A percentile compares a stretch with the other conserved stretches of the same genome.
Evolutionary conservation across 1,140 invertebrate species (phyloP).

Genomic region (Drosophila pandora): DNA sequence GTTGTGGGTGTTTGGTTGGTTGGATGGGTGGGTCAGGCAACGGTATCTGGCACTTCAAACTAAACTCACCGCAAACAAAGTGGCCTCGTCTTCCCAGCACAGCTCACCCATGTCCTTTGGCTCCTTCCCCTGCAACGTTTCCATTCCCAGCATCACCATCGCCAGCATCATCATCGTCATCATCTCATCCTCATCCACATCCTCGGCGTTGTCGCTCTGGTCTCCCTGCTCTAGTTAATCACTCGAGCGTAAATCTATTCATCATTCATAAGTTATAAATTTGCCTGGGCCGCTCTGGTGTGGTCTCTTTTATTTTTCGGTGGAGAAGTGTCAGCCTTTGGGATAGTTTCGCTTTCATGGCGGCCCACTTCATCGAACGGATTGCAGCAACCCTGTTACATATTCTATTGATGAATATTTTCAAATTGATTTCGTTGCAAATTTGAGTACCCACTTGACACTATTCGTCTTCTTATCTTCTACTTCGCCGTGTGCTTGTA

Average conservation of each 20-base stretch:
- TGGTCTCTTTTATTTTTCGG: constrained; percentile 62
- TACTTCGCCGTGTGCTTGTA: constrained; percentile 28
- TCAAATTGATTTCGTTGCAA: constrained; percentile 64
- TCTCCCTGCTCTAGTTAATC: constrained; percentile 74
- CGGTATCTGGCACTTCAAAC: constrained; percentile 80
- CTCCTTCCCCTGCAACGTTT: constrained; percentile 7
- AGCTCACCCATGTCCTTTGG: constrained; percentile 47
- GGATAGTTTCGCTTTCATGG: constrained; percentile 41
- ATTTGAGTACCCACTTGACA: constrained; percentile 59
- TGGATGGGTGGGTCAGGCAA: constrained; percentile 50
- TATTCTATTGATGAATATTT: constrained; percentile 59
- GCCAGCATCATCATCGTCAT: not conserved
- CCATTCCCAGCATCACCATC: not conserved
- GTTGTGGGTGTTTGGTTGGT: constrained; percentile 19
- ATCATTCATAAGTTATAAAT: constrained; percentile 83
- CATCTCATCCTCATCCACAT: not conserved
- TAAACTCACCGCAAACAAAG: constrained; percentile 82
- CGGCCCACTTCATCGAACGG: constrained; percentile 39
- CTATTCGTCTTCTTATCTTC: constrained; percentile 15
- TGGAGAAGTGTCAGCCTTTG: constrained; percentile 41
- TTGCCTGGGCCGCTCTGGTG: constrained; percentile 61
- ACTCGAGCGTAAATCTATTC: constrained; percentile 83
- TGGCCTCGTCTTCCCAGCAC: constrained; percentile 66
- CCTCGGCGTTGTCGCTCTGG: not conserved
- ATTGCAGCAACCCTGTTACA: constrained; percentile 31